A percentile compares a stretch with the other conserved stretches of the same genome.
Conservation (phyloP, 2,888 invertebrate species). For the Cryptus armator region DNA sequence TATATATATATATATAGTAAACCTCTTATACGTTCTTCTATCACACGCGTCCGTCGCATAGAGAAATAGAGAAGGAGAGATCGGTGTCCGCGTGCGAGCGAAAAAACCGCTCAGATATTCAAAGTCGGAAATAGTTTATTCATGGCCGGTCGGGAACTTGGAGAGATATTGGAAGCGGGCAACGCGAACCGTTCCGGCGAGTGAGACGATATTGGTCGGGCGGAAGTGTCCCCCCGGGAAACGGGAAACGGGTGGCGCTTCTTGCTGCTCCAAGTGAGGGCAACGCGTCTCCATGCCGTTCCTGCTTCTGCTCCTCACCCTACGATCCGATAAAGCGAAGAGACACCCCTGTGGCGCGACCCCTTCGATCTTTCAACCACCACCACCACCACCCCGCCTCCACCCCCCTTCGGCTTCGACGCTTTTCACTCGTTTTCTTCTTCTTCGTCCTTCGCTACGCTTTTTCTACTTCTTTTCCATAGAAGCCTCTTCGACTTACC, state of each 20-base stretch:
- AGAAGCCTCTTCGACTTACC: slow-evolving; percentile 41
- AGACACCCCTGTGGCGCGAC: slow-evolving; percentile 67
- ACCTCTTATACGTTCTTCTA: slow-evolving; percentile 26
- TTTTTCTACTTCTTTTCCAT: slow-evolving; percentile 4
- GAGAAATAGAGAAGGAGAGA: neutral
- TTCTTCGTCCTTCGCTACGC: slow-evolving; percentile 24
- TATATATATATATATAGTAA: slow-evolving; percentile 29
- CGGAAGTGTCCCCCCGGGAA: slow-evolving; percentile 85
- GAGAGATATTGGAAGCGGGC: slow-evolving; percentile 85
- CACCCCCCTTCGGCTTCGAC: slow-evolving; percentile 35
- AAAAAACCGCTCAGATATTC: slow-evolving; percentile 81
- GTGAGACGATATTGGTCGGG: slow-evolving; percentile 82
- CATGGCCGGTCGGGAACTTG: slow-evolving; percentile 84
- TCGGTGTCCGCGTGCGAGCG: slow-evolving; percentile 28
- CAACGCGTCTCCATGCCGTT: slow-evolving; percentile 34
- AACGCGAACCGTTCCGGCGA: slow-evolving; percentile 57
- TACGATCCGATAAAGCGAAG: slow-evolving; percentile 81
- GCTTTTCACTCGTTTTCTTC: slow-evolving; percentile 24
- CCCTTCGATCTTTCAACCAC: slow-evolving; percentile 47
- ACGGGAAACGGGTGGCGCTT: slow-evolving; percentile 81
- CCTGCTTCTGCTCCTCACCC: slow-evolving; percentile 41
- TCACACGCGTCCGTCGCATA: slow-evolving; percentile 15
- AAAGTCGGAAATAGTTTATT: slow-evolving; percentile 85
- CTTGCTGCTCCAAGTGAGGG: slow-evolving; percentile 69
- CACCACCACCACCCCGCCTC: neutral